Evolutionary conservation across 2,888 invertebrate species (phyloP).

Genomic region (Drosophila suboccidentalis): DNA sequence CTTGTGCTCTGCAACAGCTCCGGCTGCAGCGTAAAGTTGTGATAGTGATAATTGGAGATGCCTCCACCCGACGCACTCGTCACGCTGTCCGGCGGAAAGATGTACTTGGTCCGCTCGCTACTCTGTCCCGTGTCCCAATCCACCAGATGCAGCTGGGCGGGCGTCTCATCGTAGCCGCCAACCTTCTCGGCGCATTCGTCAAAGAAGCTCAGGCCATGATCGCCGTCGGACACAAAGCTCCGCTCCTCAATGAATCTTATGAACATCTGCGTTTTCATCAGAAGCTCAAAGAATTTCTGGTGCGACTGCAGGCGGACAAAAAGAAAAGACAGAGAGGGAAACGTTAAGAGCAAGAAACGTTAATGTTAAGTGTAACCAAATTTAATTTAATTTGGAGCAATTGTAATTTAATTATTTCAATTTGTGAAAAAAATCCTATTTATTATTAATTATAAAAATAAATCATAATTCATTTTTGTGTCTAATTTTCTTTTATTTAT

Average conservation of each 20-base stretch:
- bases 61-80: slow-evolving; percentile 70
- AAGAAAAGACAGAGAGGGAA: background rate
- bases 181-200: slow-evolving; percentile 97
- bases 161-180: slow-evolving; percentile 86
- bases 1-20: slow-evolving; percentile 86
- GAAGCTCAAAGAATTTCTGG: slow-evolving; percentile 94
- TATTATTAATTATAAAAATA: too few species aligned
- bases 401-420: background rate
- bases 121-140: slow-evolving; percentile 92
- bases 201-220: slow-evolving; percentile 97
- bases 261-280: slow-evolving; percentile 98
- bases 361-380: background rate
- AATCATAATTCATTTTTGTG: too few species aligned
- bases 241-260: slow-evolving; percentile 99
- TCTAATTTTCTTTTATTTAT: too few species aligned
- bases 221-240: slow-evolving; percentile 99
- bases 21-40: slow-evolving; percentile 88
- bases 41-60: slow-evolving; percentile 86
- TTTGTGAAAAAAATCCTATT: too few species aligned
- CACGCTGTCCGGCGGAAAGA: slow-evolving; percentile 94
- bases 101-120: slow-evolving; percentile 97
- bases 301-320: slow-evolving; percentile 87
- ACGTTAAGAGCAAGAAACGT: background rate
- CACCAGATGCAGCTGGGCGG: slow-evolving; percentile 89
- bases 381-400: background rate